Evolutionary conservation across 2,888 invertebrate species (phyloP), one percentile per base, ranked within the genome.

Genomic region (Cryptus armator): DNA sequence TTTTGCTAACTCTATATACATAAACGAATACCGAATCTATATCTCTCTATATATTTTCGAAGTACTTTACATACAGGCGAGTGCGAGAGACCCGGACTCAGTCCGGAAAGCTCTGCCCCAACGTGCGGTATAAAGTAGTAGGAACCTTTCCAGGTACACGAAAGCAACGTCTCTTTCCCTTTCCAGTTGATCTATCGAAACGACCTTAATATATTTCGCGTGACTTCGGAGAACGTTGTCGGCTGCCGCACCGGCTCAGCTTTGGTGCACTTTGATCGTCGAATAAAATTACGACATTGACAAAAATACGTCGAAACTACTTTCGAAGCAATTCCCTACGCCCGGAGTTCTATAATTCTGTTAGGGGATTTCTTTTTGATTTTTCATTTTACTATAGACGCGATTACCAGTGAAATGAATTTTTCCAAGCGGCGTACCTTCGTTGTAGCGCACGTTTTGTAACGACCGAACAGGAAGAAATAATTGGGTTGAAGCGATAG

Each of bases 191-290:
- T 76, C 43, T 64, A 43, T 76, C 51, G 48, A 66, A 51, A 76
- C 51, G 76, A 66, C 51, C 66, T 76, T 76, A 76, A 76, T 66
- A 76, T 76, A 51, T 76, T 66, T 76, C 76, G 76, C 66, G 76
- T 66, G 76, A 76, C 76, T 51, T 43, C 66, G 51, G 51, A n/a
- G 48, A 62, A 67, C 59, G 67, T 56, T 51, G 66, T 59, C 62
- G 37, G 37, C 37, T 37, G 37, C 7, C 6, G 37, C 37, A 4
- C 51, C 6, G 53, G 43, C 29, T 51, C 68, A 3, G 62, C 43
- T 56, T 10, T 10, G 56, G 56, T 79, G 68, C 51, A 51, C 46
- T 79, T 79, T 79, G 70, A 79, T 62, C 70, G 78, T 32, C 59
- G 71, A 71, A 32, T 68, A 37, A 79, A 71, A 79, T 71, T 62